Evolutionary conservation across 2,113 vertebrate species (phyloP).

Genomic region (Melanotaenia duboulayi): DNA sequence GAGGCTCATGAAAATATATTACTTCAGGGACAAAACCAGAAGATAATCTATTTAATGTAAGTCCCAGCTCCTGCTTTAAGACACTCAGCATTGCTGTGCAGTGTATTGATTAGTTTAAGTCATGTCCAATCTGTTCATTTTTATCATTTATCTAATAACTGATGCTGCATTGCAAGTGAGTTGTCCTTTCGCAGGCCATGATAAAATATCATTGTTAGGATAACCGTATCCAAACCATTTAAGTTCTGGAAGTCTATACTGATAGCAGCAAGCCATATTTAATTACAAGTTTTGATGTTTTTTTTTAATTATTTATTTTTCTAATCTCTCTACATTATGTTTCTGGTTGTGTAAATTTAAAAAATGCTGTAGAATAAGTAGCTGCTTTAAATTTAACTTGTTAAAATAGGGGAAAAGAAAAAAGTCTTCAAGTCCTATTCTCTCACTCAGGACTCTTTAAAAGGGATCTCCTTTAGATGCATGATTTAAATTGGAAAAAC

Average conservation of each 20-base stretch:
- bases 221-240: not conserved
- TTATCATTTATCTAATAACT: slow-evolving; percentile 21
- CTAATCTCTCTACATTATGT: too few species aligned
- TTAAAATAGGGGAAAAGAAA: too few species aligned
- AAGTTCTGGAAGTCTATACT: too few species aligned
- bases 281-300: too few species aligned
- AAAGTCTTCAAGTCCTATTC: not conserved
- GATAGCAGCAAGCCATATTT: not conserved
- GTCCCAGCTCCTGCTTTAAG: slow-evolving; percentile 22
- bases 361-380: too few species aligned
- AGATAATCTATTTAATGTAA: slow-evolving; percentile 40
- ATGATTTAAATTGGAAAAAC: not conserved
- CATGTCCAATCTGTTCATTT: slow-evolving; percentile 41
- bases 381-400: too few species aligned
- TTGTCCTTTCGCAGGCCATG: not conserved
- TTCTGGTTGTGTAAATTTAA: too few species aligned
- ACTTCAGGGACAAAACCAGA: slow-evolving; percentile 22
- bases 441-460: not conserved
- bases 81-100: slow-evolving; percentile 6
- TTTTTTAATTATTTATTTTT: too few species aligned
- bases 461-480: not conserved
- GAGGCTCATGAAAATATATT: slow-evolving; percentile 44
- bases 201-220: not conserved
- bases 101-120: slow-evolving; percentile 28
- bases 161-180: slow-evolving; percentile 14